These are phyloP conservation scores for Agelas oroides DNA, from an alignment of 37 sponge, comb jelly and placozoan species.

Conservation along the genomic window DNA sequence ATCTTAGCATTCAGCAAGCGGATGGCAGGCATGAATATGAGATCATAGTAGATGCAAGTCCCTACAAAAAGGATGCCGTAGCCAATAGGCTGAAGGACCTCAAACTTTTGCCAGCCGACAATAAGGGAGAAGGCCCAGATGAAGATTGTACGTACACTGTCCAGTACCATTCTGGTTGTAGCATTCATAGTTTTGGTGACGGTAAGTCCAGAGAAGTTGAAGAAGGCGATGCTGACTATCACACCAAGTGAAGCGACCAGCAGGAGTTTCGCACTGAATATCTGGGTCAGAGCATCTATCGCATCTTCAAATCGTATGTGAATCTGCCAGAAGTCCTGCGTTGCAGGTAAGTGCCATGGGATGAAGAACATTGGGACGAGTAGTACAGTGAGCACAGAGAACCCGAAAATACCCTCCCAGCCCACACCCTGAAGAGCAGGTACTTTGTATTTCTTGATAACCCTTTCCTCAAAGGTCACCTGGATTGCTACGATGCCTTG, in stretches of 20 bases:
- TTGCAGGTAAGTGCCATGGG: conserved; percentile 86
- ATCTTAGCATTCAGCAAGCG: conserved; percentile 3
- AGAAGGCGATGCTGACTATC: conserved; percentile 94
- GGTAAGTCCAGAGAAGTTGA: conserved; percentile 96
- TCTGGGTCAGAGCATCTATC: conserved; percentile 86
- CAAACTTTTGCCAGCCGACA: conserved; percentile 88
- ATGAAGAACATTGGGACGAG: conserved; percentile 96
- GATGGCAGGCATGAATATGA: conserved; percentile 69
- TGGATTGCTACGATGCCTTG: conserved; percentile 91
- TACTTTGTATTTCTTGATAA: conserved; percentile 90
- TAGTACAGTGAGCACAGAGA: conserved; percentile 69
- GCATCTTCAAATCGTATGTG: conserved; percentile 85
- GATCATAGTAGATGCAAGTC: conserved; percentile 90
- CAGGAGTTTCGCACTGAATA: conserved; percentile 58
- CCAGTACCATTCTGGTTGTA: conserved; percentile 93
- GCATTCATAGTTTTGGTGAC: conserved; percentile 92
- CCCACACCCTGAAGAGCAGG: conserved; percentile 93
- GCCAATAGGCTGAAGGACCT: conserved; percentile 85
- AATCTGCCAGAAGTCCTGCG: conserved; percentile 77
- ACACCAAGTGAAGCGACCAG: conserved; percentile 74
- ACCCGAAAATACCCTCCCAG: conserved; percentile 97
- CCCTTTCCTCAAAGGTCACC: conserved; percentile 91
- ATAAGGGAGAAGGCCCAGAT: conserved; percentile 92
- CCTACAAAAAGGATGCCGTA: conserved; percentile 85
- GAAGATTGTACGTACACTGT: conserved; percentile 90